Percentiles rank a stretch among this genome's conserved stretches.
Evolutionary conservation across 1,140 invertebrate species (phyloP).

Genomic region (Odontomachus brunneus): DNA sequence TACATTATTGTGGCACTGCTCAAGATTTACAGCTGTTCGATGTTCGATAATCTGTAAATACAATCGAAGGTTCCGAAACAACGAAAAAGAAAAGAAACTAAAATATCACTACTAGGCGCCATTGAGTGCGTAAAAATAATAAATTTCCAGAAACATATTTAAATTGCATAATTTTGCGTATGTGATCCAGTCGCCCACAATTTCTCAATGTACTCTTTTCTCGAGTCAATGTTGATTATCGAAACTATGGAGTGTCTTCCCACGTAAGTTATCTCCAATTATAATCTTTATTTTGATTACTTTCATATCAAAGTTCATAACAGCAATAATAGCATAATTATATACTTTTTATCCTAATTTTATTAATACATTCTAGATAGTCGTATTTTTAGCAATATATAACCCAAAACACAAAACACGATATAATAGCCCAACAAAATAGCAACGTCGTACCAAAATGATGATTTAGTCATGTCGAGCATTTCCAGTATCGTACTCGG

Average conservation of each 20-base stretch:
- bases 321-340: too few relatives aligned
- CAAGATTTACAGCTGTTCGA: too few relatives aligned
- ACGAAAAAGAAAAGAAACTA: too few relatives aligned
- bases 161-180: not conserved
- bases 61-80: too few relatives aligned
- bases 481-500: constrained; percentile 89
- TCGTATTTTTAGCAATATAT: constrained; percentile 87
- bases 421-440: constrained; percentile 86
- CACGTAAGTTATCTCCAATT: too few relatives aligned
- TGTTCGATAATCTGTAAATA: too few relatives aligned
- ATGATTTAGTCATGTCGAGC: constrained; percentile 88
- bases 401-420: constrained; percentile 87
- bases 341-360: not conserved
- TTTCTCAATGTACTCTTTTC: not conserved
- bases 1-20: too few relatives aligned
- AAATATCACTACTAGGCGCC: not conserved
- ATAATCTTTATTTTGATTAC: too few relatives aligned
- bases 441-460: constrained; percentile 88
- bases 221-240: too few relatives aligned
- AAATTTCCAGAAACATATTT: constrained; percentile 11
- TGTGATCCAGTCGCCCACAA: not conserved
- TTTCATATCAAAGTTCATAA: too few relatives aligned
- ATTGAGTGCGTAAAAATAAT: not conserved
- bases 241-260: not conserved
- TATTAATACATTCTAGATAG: constrained; percentile 71